A percentile compares a stretch with the other conserved stretches of the same genome.
phyloP scores from a whole-genome alignment of 1,140 invertebrate species.

The Ceratoteleas bidentatus region DNA sequence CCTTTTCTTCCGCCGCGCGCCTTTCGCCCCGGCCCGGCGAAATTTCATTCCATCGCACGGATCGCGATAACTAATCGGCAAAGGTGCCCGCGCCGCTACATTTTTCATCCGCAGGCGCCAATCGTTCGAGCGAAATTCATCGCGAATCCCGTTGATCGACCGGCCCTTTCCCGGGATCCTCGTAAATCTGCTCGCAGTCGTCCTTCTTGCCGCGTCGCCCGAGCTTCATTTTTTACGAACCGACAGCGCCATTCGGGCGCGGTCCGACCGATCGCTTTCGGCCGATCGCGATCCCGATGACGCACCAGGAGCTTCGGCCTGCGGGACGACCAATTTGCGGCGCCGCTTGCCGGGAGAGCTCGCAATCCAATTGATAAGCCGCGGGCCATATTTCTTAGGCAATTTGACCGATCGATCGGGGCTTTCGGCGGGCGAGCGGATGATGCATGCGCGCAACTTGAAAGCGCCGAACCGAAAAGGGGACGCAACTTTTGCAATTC shows the following conservation, averaged over 20 bases:
- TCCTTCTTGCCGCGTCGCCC: too few species aligned
- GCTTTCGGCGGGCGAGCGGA: slow-evolving; percentile 28
- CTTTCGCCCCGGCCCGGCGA: background rate
- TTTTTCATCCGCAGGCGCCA: background rate
- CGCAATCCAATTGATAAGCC: slow-evolving; percentile 48
- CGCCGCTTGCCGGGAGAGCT: slow-evolving; percentile 16
- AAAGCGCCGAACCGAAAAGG: slow-evolving; percentile 9
- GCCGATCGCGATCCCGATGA: slow-evolving; percentile 17
- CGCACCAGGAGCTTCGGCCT: slow-evolving; percentile 25
- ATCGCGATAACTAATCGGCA: background rate
- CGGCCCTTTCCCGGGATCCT: too few species aligned
- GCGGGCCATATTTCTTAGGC: slow-evolving; percentile 30
- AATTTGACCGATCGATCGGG: slow-evolving; percentile 33
- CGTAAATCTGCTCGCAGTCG: too few species aligned
- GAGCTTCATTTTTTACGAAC: too few species aligned
- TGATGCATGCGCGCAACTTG: slow-evolving; percentile 32
- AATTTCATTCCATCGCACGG: background rate
- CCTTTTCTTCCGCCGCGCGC: slow-evolving; percentile 10
- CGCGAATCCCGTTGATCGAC: too few species aligned
- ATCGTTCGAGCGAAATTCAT: background rate
- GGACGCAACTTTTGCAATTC: slow-evolving; percentile 45
- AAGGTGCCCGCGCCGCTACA: background rate
- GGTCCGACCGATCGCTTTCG: too few species aligned
- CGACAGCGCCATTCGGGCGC: too few species aligned
- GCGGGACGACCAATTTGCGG: slow-evolving; percentile 35